A percentile compares a stretch with the other conserved stretches of the same genome.
phyloP scores from a whole-genome alignment of 2,113 vertebrate species.

The Gobio gobio region DNA sequence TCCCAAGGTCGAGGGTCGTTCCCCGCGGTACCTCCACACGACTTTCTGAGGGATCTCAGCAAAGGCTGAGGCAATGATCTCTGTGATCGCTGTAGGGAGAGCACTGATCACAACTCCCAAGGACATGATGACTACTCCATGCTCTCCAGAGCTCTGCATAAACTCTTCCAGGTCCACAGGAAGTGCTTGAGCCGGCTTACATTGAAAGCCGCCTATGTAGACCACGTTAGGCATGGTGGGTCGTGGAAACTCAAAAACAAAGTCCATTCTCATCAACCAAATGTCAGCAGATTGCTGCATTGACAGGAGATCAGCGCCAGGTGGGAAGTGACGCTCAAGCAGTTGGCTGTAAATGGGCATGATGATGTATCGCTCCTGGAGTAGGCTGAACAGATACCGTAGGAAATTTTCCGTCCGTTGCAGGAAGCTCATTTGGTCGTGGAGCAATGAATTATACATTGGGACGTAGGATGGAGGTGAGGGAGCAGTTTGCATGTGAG shows the following conservation, averaged over 20 bases:
- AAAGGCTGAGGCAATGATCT: slow-evolving; percentile 72
- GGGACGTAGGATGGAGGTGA: slow-evolving; percentile 76
- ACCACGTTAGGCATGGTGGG: slow-evolving; percentile 10
- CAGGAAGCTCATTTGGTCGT: slow-evolving; percentile 70
- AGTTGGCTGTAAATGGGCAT: slow-evolving; percentile 67
- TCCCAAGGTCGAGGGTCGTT: slow-evolving; percentile 67
- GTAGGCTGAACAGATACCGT: slow-evolving; percentile 57
- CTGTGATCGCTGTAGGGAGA: slow-evolving; percentile 63
- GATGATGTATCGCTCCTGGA: slow-evolving; percentile 60
- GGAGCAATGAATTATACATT: slow-evolving; percentile 66
- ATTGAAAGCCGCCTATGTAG: slow-evolving; percentile 16
- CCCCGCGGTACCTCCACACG: slow-evolving; percentile 71
- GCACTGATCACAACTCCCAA: neutral
- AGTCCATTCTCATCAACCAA: slow-evolving; percentile 29
- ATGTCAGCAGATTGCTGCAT: slow-evolving; percentile 57
- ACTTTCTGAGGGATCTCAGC: slow-evolving; percentile 77
- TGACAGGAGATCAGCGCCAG: slow-evolving; percentile 66
- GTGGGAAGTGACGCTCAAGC: slow-evolving; percentile 68
- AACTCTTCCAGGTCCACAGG: slow-evolving; percentile 11
- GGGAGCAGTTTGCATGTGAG: slow-evolving; percentile 68
- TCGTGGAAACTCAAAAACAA: slow-evolving; percentile 19
- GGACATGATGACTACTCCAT: slow-evolving; percentile 7
- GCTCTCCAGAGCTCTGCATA: slow-evolving; percentile 8
- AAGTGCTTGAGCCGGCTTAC: neutral
- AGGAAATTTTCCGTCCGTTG: slow-evolving; percentile 72